Evolutionary conservation across 2,113 vertebrate species (phyloP).

Genomic region (Colaptes auratus): DNA sequence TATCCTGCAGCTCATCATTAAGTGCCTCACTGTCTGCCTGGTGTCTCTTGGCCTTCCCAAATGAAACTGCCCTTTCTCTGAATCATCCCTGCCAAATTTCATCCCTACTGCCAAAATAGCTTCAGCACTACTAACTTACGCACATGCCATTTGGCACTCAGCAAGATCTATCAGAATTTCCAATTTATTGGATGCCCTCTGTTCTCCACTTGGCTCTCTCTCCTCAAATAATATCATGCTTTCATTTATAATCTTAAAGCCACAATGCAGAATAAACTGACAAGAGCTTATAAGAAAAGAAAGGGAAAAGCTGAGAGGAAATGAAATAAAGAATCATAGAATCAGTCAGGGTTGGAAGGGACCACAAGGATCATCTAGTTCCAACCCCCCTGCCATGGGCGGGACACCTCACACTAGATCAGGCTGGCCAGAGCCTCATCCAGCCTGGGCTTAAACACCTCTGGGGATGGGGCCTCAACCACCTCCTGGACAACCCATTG

Average conservation of each 20-base stretch:
- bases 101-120: neutral
- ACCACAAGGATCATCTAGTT: no score
- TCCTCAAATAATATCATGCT: neutral
- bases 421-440: no score
- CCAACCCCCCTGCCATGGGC: no score
- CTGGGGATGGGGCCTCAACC: no score
- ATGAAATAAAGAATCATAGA: neutral
- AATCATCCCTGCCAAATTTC: neutral
- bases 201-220: neutral
- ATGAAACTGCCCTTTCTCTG: neutral
- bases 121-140: neutral
- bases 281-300: neutral
- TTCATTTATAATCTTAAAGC: neutral
- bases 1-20: neutral
- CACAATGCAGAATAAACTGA: neutral
- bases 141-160: constrained; percentile 27
- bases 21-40: neutral
- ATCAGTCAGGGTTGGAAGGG: no score
- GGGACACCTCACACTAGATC: no score
- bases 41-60: neutral
- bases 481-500: no score
- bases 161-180: constrained; percentile 13
- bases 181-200: constrained; percentile 26
- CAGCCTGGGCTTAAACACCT: no score
- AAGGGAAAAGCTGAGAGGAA: neutral